Conservation (phyloP, 2,888 invertebrate species). For the Cryptus armator region DNA sequence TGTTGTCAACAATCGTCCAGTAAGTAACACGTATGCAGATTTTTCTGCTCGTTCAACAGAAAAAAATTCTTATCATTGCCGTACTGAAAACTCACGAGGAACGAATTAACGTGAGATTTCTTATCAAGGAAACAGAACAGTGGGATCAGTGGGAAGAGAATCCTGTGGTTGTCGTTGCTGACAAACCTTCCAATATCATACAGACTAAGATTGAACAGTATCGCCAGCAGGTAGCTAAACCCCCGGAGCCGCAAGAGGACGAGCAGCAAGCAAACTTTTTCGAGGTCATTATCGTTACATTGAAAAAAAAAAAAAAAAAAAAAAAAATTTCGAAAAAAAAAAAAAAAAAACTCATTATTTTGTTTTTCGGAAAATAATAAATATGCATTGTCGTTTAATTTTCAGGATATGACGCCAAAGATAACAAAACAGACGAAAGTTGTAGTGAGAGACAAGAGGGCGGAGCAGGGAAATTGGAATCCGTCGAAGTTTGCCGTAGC, state of each 20-base stretch:
- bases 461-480: conserved; percentile 76
- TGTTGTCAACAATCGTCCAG: conserved; percentile 71
- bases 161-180: conserved; percentile 82
- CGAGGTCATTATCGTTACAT: conserved; percentile 82
- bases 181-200: conserved; percentile 85
- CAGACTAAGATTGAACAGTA: conserved; percentile 89
- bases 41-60: conserved; percentile 29
- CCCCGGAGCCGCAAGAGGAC: conserved; percentile 82
- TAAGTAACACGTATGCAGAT: conserved; percentile 63
- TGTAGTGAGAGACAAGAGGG: conserved; percentile 84
- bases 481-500: conserved; percentile 86
- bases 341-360: too few relatives aligned
- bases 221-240: conserved; percentile 86
- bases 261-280: conserved; percentile 87
- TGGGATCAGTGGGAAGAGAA: conserved; percentile 89
- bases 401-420: conserved; percentile 88
- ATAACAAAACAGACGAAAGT: conserved; percentile 88
- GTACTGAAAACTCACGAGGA: too few relatives aligned
- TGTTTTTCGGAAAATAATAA: too few relatives aligned
- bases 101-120: not conserved
- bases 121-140: conserved; percentile 83
- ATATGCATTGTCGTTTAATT: conserved; percentile 33
- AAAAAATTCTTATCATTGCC: conserved; percentile 14
- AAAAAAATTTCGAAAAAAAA: too few relatives aligned
- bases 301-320: not conserved